phyloP scores from a whole-genome alignment of 2,797 vertebrate species.

The Lutjanus argentimaculatus region DNA sequence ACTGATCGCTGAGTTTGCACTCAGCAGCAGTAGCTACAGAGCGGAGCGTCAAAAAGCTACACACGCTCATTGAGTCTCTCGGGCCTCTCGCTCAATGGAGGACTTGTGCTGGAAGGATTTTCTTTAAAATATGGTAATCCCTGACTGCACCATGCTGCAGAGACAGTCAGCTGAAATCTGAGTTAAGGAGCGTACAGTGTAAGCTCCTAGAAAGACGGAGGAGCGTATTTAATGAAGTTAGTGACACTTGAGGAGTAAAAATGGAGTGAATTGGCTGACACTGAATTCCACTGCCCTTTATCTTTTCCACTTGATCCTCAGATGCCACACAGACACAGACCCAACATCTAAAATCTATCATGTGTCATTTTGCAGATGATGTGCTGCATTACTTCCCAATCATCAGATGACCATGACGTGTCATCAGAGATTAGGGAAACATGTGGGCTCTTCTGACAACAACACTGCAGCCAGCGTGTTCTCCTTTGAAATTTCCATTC shows the following conservation, averaged over 20 bases:
- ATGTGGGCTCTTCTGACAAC: too few relatives aligned
- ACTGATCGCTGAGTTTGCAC: slow-evolving; percentile 54
- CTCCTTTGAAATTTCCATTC: too few relatives aligned
- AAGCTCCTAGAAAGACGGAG: slow-evolving; percentile 68
- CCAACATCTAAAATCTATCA: slow-evolving; percentile 34
- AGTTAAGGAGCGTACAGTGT: slow-evolving; percentile 76
- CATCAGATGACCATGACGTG: too few relatives aligned
- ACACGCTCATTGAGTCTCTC: slow-evolving; percentile 55
- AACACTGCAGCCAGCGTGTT: too few relatives aligned
- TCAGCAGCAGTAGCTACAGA: slow-evolving; percentile 39
- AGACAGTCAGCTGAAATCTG: slow-evolving; percentile 77
- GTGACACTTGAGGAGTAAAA: slow-evolving; percentile 78
- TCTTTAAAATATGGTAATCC: slow-evolving; percentile 86
- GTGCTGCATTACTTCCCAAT: background rate
- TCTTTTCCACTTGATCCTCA: slow-evolving; percentile 51
- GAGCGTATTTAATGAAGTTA: slow-evolving; percentile 78
- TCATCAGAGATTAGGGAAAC: too few relatives aligned
- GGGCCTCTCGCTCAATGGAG: slow-evolving; percentile 59
- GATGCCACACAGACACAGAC: slow-evolving; percentile 54
- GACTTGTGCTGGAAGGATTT: slow-evolving; percentile 70
- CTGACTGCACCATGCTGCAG: slow-evolving; percentile 58
- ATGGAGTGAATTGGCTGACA: slow-evolving; percentile 60
- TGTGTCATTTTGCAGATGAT: slow-evolving; percentile 31
- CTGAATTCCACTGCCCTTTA: slow-evolving; percentile 47
- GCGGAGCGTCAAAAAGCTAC: slow-evolving; percentile 55